phyloP scores from a whole-genome alignment of 37 sponge, comb jelly and placozoan species.

The Spongia lamella region DNA sequence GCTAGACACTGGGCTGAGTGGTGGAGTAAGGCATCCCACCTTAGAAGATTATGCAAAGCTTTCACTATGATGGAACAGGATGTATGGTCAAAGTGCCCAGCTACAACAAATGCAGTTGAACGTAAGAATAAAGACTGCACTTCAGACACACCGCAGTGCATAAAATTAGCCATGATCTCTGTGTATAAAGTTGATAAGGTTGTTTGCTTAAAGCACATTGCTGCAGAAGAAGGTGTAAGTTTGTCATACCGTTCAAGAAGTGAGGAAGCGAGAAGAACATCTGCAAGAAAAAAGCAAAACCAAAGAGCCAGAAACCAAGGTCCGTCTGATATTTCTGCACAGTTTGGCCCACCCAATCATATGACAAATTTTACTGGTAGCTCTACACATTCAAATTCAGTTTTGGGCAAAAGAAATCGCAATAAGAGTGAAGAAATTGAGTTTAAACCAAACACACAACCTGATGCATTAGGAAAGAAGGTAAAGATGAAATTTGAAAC shows the following conservation, averaged over 20 bases:
- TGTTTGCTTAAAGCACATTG: conserved; percentile 20
- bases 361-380: neutral
- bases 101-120: conserved; percentile 37
- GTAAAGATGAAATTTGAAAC: too few relatives aligned
- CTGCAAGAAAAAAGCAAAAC: neutral
- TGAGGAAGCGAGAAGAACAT: neutral
- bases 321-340: conserved; percentile 9
- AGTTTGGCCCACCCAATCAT: conserved; percentile 19
- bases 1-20: conserved; percentile 23
- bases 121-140: conserved; percentile 25
- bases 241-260: conserved; percentile 17
- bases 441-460: neutral
- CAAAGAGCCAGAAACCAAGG: neutral
- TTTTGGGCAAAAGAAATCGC: too few relatives aligned
- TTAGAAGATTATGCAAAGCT: neutral
- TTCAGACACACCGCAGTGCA: neutral
- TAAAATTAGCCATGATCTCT: conserved; percentile 23
- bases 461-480: neutral
- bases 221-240: conserved; percentile 16
- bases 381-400: too few relatives aligned
- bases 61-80: conserved; percentile 4
- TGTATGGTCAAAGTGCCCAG: conserved; percentile 9
- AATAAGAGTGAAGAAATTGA: too few relatives aligned
- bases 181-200: conserved; percentile 34
- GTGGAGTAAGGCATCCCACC: conserved; percentile 16